These are phyloP conservation scores for Druon quercuslanigerum DNA, from an alignment of 1,140 invertebrate genomes.

Conservation along the genomic window DNA sequence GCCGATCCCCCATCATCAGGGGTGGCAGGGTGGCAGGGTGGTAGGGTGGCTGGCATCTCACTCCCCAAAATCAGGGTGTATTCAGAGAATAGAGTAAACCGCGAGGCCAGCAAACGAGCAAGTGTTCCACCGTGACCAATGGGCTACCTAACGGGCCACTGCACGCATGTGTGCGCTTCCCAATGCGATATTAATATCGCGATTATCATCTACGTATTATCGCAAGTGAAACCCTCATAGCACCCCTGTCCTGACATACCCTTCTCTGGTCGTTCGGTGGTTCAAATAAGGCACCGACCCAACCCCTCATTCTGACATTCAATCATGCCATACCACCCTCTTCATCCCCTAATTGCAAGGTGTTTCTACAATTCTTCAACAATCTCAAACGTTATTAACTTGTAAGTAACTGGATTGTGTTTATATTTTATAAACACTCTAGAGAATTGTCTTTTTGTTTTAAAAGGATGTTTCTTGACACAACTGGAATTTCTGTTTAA, in stretches of 20 bases:
- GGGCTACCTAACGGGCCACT: slow-evolving; percentile 43
- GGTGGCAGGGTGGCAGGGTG: too few relatives aligned
- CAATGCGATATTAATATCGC: slow-evolving; percentile 77
- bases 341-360: neutral
- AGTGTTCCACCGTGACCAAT: slow-evolving; percentile 75
- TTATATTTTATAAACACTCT: too few relatives aligned
- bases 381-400: too few relatives aligned
- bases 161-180: slow-evolving; percentile 76
- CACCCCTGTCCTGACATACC: neutral
- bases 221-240: slow-evolving; percentile 48
- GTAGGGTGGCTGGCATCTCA: slow-evolving; percentile 37
- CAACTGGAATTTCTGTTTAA: too few relatives aligned
- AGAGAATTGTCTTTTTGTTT: too few relatives aligned
- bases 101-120: slow-evolving; percentile 64
- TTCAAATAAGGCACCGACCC: slow-evolving; percentile 47
- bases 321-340: neutral
- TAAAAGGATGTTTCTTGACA: too few relatives aligned
- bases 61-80: slow-evolving; percentile 69
- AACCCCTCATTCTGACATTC: slow-evolving; percentile 24
- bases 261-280: slow-evolving; percentile 38
- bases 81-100: slow-evolving; percentile 63
- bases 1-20: neutral
- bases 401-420: too few relatives aligned
- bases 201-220: slow-evolving; percentile 77
- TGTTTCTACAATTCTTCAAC: neutral